Evolutionary conservation across 2,113 vertebrate species (phyloP).

Genomic region (Petaurus breviceps): DNA sequence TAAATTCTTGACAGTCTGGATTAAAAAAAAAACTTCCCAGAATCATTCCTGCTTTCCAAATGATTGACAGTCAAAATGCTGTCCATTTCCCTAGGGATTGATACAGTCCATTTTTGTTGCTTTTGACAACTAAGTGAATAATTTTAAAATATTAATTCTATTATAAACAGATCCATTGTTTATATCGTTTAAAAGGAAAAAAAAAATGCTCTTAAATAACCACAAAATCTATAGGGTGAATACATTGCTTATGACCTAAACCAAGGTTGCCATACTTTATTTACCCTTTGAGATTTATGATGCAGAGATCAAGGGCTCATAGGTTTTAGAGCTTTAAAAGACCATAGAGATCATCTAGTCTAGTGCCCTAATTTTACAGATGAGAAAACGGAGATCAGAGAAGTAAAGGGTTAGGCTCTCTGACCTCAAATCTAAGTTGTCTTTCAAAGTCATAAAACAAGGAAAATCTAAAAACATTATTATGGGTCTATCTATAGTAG

Average conservation of each 20-base stretch:
- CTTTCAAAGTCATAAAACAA: neutral
- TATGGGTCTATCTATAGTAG: neutral
- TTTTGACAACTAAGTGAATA: slow-evolving; percentile 16
- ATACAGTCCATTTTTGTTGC: neutral
- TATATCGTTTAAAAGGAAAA: slow-evolving; percentile 43
- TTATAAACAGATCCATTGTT: slow-evolving; percentile 8
- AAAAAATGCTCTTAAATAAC: slow-evolving; percentile 31
- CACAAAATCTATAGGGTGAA: slow-evolving; percentile 43
- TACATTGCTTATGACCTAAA: slow-evolving; percentile 27
- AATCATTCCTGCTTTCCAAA: slow-evolving; percentile 56
- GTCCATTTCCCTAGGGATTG: slow-evolving; percentile 54
- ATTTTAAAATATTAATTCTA: slow-evolving; percentile 52
- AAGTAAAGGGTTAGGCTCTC: neutral
- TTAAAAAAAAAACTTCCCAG: neutral
- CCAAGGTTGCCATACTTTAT: neutral
- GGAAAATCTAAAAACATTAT: slow-evolving; percentile 35
- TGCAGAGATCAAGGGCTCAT: slow-evolving; percentile 32
- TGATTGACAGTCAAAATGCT: slow-evolving; percentile 45
- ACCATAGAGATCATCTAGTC: neutral
- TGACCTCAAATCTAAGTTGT: neutral
- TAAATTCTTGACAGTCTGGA: slow-evolving; percentile 35
- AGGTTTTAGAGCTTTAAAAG: neutral
- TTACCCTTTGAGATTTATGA: slow-evolving; percentile 23
- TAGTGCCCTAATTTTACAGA: neutral
- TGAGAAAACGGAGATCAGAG: neutral